Evolutionary conservation across 2,113 vertebrate genomes (phyloP), one percentile per base, ranked within the genome.

Genomic region (Brachyistius frenatus): DNA sequence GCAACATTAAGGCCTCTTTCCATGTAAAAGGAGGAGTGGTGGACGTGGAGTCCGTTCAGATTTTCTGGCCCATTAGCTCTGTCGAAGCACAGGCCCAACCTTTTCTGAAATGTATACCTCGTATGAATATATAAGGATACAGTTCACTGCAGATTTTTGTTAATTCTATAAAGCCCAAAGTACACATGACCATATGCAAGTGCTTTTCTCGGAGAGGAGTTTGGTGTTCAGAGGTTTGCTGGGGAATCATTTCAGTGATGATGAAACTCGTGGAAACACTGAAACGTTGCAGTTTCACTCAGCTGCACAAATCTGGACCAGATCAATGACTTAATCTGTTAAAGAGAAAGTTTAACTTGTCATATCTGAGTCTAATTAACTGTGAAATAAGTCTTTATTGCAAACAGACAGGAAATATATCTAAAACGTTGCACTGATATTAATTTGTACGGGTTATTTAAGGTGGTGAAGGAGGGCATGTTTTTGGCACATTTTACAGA

Each of bases 1-100:
- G 72, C 84, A 82, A 23, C 87, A 76, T 86, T 84, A 86, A 81
- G 32, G 55, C 46, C 64, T 71, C 37, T 79, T 78, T 87, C 66
- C 58, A 60, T 39, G 60, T 76, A 68, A 83, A 80, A 60, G 76
- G 79, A 80, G 76, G 78, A 78, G 65, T 44, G 23, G 57, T 71
- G 49, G 81, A 88, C 71, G 46, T 46, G 44, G 52, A 47, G 52
- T 39, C 54, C n/a, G n/a, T n/a, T 54, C 63, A 32, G 67, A 84
- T 87, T 87, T 88, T 87, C 86, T 78, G 87, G 70, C 66, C 75
- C 79, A 80, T 90, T 90, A 80, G 58, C 54, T 47, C 52, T 4
- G 66, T 16, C 30, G 39, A 79, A 58, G 65, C 57, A 1, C 3
- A 72, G 46, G 52, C 50, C 9, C 69, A 31, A 73, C 66, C 77